Evolutionary conservation across 2,113 vertebrate species (phyloP).

Genomic region (Halichoerus grypus): DNA sequence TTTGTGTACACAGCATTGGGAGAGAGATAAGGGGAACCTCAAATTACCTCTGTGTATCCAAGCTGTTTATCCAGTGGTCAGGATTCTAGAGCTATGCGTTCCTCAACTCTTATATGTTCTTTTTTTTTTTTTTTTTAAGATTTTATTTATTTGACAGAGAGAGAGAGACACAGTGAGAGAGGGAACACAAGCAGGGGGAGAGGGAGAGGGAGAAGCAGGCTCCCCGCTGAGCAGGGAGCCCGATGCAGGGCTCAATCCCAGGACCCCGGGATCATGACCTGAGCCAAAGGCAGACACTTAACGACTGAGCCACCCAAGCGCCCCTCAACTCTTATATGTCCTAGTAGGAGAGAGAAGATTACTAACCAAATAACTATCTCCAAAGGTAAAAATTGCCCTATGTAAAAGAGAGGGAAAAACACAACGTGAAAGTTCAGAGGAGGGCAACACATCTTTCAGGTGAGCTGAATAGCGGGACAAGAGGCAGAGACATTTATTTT

Average conservation of each 20-base stretch:
- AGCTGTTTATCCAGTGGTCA: not conserved
- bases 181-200: no score
- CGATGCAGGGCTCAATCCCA: no score
- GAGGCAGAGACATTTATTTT: not conserved
- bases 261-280: no score
- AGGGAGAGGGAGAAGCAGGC: no score
- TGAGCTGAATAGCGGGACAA: fast-evolving
- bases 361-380: not conserved
- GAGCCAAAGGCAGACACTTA: no score
- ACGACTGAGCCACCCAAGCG: no score
- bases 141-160: no score
- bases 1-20: not conserved
- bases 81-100: not conserved
- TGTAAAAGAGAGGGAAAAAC: not conserved
- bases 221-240: no score
- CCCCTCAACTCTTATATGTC: not conserved
- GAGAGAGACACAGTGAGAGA: no score
- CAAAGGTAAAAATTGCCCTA: not conserved
- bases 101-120: not conserved
- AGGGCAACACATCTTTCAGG: fast-evolving
- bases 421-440: not conserved
- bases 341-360: not conserved
- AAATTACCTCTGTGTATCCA: not conserved
- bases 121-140: no score
- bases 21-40: not conserved